Percentiles rank a stretch among this genome's conserved stretches.
These are phyloP conservation scores for Sesamia inferens DNA, from an alignment of 2,888 invertebrate genomes.

Conservation along the genomic window DNA sequence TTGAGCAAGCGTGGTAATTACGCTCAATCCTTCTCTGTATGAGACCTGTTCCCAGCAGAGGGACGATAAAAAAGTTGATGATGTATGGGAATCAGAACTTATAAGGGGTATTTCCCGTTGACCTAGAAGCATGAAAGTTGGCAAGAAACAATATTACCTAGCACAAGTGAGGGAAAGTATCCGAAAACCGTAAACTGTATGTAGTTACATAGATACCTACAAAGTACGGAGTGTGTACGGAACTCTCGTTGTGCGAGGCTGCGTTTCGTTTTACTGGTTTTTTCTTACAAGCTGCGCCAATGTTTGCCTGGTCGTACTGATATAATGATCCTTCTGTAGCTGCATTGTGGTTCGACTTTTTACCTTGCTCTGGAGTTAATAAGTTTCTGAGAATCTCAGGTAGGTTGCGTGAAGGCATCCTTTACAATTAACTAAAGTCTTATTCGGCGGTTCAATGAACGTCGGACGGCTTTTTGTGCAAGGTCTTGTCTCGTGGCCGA, in stretches of 20 bases:
- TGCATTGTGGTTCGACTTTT: constrained; percentile 32
- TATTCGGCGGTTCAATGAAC: constrained; percentile 58
- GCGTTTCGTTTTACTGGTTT: not conserved
- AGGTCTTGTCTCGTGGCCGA: constrained; percentile 5
- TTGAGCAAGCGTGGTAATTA: too few relatives aligned
- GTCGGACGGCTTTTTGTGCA: constrained; percentile 30
- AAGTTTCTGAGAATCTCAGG: constrained; percentile 59
- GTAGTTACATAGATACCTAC: too few relatives aligned
- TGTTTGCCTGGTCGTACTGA: constrained; percentile 18
- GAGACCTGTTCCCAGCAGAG: too few relatives aligned
- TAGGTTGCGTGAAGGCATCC: constrained; percentile 59
- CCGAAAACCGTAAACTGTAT: too few relatives aligned
- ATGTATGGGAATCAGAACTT: too few relatives aligned
- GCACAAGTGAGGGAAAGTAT: too few relatives aligned
- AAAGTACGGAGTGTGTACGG: not conserved
- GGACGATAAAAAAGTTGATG: too few relatives aligned
- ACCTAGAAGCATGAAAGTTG: too few relatives aligned
- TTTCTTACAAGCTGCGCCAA: constrained; percentile 8
- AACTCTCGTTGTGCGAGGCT: not conserved
- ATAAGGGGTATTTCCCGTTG: too few relatives aligned
- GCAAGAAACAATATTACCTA: too few relatives aligned
- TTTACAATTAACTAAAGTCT: constrained; percentile 54
- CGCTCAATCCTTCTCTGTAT: too few relatives aligned
- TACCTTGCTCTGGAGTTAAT: constrained; percentile 39
- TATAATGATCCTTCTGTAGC: constrained; percentile 15